These are phyloP conservation scores for Ormyrus pomaceus DNA, from an alignment of 2,888 invertebrate species.

Conservation along the genomic window DNA sequence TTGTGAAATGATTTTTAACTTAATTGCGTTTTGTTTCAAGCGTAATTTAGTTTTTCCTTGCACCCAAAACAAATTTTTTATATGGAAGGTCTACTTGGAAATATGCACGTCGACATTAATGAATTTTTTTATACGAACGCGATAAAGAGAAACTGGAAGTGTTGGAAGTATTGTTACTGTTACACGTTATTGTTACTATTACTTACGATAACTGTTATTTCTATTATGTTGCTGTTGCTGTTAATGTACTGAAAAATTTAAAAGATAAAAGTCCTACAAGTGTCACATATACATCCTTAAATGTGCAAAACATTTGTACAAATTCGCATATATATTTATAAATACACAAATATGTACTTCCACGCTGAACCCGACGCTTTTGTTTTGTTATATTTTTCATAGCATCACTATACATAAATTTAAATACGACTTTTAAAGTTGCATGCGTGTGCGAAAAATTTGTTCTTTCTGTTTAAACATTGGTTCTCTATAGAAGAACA, in stretches of 20 bases:
- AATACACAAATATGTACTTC: too few species aligned
- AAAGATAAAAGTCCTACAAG: too few species aligned
- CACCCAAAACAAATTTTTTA: constrained; percentile 26
- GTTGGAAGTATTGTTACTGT: background rate
- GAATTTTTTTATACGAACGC: constrained; percentile 1
- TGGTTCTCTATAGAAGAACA: too few species aligned
- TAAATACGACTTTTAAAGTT: too few species aligned
- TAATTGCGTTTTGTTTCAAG: constrained; percentile 16
- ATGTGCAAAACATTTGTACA: too few species aligned
- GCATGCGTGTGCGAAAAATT: too few species aligned
- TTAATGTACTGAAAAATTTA: constrained; percentile 22
- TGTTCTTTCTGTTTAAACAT: too few species aligned
- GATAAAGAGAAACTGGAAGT: background rate
- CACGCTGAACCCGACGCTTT: too few species aligned
- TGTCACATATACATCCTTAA: too few species aligned
- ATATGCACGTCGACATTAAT: constrained; percentile 54
- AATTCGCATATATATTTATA: too few species aligned
- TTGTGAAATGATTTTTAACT: background rate
- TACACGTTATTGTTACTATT: background rate
- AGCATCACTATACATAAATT: too few species aligned
- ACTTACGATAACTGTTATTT: background rate
- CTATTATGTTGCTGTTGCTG: background rate
- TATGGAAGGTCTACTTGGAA: constrained; percentile 51
- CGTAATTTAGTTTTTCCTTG: background rate
- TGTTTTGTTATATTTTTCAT: too few species aligned